phyloP scores from a whole-genome alignment of 2,797 vertebrate species.

The Schizopygopsis pylzovi region DNA sequence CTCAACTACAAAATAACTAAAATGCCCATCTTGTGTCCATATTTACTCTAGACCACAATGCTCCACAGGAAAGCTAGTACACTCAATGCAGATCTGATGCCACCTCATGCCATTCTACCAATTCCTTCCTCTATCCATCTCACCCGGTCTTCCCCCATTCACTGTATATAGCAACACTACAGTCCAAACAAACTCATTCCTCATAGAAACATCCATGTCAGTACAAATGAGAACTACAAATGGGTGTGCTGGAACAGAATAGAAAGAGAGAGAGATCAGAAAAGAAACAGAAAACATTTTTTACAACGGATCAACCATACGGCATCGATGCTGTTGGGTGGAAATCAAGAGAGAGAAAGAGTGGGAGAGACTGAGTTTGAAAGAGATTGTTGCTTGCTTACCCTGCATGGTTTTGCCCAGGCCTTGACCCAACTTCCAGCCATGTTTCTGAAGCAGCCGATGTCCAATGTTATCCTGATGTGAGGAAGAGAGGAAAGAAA shows the following conservation, averaged over 20 bases:
- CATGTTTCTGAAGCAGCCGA: constrained; percentile 99
- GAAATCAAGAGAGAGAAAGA: constrained; percentile 30
- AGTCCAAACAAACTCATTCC: constrained; percentile 9
- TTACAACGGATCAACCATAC: constrained; percentile 34
- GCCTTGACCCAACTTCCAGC: constrained; percentile 99
- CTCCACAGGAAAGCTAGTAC: not conserved
- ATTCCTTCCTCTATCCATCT: constrained; percentile 8
- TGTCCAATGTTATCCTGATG: constrained; percentile 99
- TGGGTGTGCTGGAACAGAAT: constrained; percentile 36
- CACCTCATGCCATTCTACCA: not conserved
- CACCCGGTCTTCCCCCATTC: constrained; percentile 13
- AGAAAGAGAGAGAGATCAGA: constrained; percentile 46
- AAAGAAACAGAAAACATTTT: constrained; percentile 60
- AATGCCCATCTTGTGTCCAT: not conserved
- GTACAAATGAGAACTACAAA: constrained; percentile 34
- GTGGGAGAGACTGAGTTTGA: constrained; percentile 37
- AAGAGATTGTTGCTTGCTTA: constrained; percentile 77
- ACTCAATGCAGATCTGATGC: not conserved
- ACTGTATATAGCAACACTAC: constrained; percentile 6
- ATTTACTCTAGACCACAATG: not conserved
- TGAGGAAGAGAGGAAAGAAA: constrained; percentile 93
- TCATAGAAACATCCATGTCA: constrained; percentile 6
- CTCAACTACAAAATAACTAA: not conserved
- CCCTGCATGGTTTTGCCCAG: constrained; percentile 98
- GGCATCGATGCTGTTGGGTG: constrained; percentile 56